Conservation (phyloP, 2,797 vertebrate genomes). For the Babyrousa celebensis region DNA sequence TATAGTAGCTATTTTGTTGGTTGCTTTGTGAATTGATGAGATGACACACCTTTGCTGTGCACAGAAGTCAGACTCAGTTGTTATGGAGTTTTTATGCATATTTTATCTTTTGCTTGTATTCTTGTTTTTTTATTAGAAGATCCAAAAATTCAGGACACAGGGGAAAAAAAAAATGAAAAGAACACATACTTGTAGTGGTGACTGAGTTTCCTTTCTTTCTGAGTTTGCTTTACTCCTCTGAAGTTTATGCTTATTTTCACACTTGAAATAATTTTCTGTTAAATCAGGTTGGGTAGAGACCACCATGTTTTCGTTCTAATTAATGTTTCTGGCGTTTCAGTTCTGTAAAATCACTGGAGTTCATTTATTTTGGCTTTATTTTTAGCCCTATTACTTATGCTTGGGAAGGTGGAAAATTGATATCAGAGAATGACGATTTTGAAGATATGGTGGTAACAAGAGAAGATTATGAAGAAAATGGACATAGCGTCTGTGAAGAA, state of each 20-base stretch:
- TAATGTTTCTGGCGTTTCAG: background rate
- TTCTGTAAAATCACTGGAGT: conserved; percentile 55
- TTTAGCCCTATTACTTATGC: conserved; percentile 96
- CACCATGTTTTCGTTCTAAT: background rate
- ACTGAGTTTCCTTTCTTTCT: conserved; percentile 10
- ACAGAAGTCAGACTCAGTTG: conserved; percentile 4
- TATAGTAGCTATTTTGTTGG: background rate
- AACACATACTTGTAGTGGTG: background rate
- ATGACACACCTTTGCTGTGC: background rate
- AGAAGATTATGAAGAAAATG: conserved; percentile 99
- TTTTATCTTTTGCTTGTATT: conserved; percentile 53
- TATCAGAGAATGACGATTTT: conserved; percentile 97
- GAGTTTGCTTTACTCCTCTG: background rate
- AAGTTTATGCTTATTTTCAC: conserved; percentile 28
- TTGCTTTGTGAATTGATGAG: background rate
- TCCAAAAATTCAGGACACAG: background rate
- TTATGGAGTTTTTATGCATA: background rate
- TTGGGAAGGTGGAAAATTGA: conserved; percentile 98
- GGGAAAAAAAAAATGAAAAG: background rate
- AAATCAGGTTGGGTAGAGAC: background rate
- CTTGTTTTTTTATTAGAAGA: conserved; percentile 37
- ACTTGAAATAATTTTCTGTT: background rate
- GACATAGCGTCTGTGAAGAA: conserved; percentile 97
- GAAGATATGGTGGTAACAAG: conserved; percentile 98
- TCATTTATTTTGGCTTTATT: conserved; percentile 80